Percentiles rank a stretch among this genome's conserved stretches.
phyloP scores from a whole-genome alignment of 2,888 invertebrate species.

The Hanleya hanleyi region DNA sequence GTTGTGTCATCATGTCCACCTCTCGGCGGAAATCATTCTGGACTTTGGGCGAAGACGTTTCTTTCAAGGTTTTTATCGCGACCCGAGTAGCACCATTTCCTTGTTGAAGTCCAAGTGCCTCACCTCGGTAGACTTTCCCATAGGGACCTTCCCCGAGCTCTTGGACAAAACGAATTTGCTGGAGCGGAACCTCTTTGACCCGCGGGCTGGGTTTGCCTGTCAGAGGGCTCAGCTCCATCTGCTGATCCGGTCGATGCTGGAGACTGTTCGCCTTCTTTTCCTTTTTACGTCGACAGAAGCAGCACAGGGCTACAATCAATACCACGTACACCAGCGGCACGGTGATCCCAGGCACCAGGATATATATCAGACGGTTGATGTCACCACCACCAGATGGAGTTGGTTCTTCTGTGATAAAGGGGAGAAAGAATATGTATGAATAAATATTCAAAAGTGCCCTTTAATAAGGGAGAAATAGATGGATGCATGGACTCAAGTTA shows the following conservation, averaged over 20 bases:
- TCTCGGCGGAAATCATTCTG: slow-evolving; percentile 94
- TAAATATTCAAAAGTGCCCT: too few species aligned
- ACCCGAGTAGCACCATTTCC: slow-evolving; percentile 79
- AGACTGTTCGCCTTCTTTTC: slow-evolving; percentile 13
- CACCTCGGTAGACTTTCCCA: slow-evolving; percentile 97
- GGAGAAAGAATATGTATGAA: too few species aligned
- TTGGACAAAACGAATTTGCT: slow-evolving; percentile 77
- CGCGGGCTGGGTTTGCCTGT: slow-evolving; percentile 70
- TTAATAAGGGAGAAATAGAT: too few species aligned
- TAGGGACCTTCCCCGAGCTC: slow-evolving; percentile 82
- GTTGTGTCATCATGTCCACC: slow-evolving; percentile 94
- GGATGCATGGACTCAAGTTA: too few species aligned
- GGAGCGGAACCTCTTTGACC: slow-evolving; percentile 89
- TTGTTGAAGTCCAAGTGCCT: slow-evolving; percentile 77
- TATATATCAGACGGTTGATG: slow-evolving; percentile 74
- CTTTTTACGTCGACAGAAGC: slow-evolving; percentile 64
- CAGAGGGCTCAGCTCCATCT: slow-evolving; percentile 64
- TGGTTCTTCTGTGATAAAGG: slow-evolving; percentile 7
- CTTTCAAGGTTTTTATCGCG: slow-evolving; percentile 96
- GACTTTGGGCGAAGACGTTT: slow-evolving; percentile 92
- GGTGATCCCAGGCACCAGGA: slow-evolving; percentile 77
- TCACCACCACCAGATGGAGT: slow-evolving; percentile 32
- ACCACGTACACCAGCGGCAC: slow-evolving; percentile 66
- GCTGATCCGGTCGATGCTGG: slow-evolving; percentile 16
- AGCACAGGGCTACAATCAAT: slow-evolving; percentile 66